A percentile compares a stretch with the other conserved stretches of the same genome.
phyloP scores from a whole-genome alignment of 2,113 vertebrate species.

The Aleadryas rufinucha region DNA sequence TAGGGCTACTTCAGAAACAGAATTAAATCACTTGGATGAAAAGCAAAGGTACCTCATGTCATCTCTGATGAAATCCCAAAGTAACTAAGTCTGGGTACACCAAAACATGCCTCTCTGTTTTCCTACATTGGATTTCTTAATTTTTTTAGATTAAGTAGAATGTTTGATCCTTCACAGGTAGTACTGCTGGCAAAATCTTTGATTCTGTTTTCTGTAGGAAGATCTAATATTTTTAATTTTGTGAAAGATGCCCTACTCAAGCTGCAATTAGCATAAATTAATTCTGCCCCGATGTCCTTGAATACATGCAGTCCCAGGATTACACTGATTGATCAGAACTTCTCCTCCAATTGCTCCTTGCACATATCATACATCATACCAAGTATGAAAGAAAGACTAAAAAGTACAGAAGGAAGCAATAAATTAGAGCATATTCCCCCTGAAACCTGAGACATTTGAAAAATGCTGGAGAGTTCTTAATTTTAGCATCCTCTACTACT shows the following conservation, averaged over 20 bases:
- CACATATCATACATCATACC: not conserved
- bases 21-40: not conserved
- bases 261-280: not conserved
- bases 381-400: not conserved
- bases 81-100: not conserved
- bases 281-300: not conserved
- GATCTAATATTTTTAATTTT: not conserved
- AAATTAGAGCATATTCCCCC: not conserved
- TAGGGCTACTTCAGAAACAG: not conserved
- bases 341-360: not conserved
- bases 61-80: not conserved
- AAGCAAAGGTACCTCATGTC: not conserved
- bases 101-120: not conserved
- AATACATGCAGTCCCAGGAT: not conserved
- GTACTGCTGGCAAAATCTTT: not conserved
- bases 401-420: not conserved
- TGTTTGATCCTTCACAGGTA: not conserved
- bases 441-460: not conserved
- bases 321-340: not conserved
- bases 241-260: not conserved
- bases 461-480: not conserved
- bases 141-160: not conserved
- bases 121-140: not conserved
- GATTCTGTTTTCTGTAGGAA: not conserved
- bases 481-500: not conserved